Base-by-base conservation (phyloP, 2,888 invertebrate genomes). In the Aleiodes testaceus region DNA sequence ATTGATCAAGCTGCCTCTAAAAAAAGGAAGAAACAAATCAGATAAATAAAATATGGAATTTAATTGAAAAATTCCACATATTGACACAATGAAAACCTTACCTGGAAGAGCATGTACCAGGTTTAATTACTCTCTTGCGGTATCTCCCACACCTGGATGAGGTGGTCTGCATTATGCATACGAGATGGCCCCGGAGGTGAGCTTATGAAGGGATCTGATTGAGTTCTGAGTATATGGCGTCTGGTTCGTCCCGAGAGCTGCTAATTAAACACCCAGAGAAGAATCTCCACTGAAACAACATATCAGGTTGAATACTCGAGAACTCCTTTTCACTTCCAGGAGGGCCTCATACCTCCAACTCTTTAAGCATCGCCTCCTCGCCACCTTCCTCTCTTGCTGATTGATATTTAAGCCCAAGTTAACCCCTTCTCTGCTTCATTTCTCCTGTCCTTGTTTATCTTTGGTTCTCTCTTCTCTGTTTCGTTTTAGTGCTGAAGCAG, bases 121-220 rank as follows among this genome's bases (percentile, higher is more conserved):
- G 63, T 50, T 66, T 72, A 67, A 70, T 65, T 69, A 69, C 68
- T 68, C 59, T 65, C 59, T 69, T 65, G 36, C 55, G 14, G 65
- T 45, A 59, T 68, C 69, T 65, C 67, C 73, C 72, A 76, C 76
- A 75, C 75, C 73, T 74, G 75, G 71, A 55, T 66, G 20, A 52
- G 68, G 63, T 22, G 71, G 63, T 63, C 49, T 79, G 79, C 82
- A 85, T 85, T 85, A 84, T 85, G 85, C 85, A 85, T 85, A 82
- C 84, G 79, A 80, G 79, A 76, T 66, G 67, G 26, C 66, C 53
- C 52, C 42, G 63, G 70, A 74, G 75, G 73, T 77, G 79, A 79
- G 81, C 83, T 84, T 86, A 85, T 86, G 85, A 86, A 85, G 82
- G 85, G 85, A 86, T 86, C 85, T 86, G 85, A 86, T 86, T 86